Evolutionary conservation across 1,140 invertebrate species (phyloP), one percentile per base, ranked within the genome.

Genomic region (Aphis craccivora): DNA sequence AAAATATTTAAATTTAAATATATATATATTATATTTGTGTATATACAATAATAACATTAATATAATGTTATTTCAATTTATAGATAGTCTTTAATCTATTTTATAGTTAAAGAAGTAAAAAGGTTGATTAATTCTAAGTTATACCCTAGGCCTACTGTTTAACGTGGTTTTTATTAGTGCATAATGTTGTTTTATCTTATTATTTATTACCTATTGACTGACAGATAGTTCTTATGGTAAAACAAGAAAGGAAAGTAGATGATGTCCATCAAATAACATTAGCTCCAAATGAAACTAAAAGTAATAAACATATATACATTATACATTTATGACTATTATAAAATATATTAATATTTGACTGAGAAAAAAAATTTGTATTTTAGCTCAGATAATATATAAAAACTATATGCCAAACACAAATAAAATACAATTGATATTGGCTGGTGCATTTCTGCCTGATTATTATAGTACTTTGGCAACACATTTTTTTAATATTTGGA

Each of bases 211-310:
- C 43, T 23, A 11, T 55, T 90, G 37, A 3, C 20, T 86, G 25
- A 25, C 20, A 93, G 91, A 9, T 93, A 86, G 40, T 93, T 30
- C 40, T 93, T 5, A 93, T 97, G 95, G 95, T 96, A 81, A 97
- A 97, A 94, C 96, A 96, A 93, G 97, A 97, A 94, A 97, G 96
- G 94, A 95, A 96, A n/a, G 95, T 96, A 84, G 95, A 95, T 18
- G 95, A 96, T 86, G 81, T 94, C 9, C 96, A 96, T 94, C 97
- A 97, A 94, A 95, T 97, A 14, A 96, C 96, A 40, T 95, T 97
- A 87, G 95, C 96, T 30, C 94, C 89, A 53, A 94, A 94, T 55
- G 51, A 95, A 94, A 94, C 94, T 30, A 94, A 91, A 94, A 95
- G 95, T 95, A 95, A 95, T 84, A 93, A 40, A 55, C 20, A 43